Percentiles rank a stretch among this genome's conserved stretches.
phyloP scores from a whole-genome alignment of 92 coral and sea anemone species.

The Actinostola sp. region DNA sequence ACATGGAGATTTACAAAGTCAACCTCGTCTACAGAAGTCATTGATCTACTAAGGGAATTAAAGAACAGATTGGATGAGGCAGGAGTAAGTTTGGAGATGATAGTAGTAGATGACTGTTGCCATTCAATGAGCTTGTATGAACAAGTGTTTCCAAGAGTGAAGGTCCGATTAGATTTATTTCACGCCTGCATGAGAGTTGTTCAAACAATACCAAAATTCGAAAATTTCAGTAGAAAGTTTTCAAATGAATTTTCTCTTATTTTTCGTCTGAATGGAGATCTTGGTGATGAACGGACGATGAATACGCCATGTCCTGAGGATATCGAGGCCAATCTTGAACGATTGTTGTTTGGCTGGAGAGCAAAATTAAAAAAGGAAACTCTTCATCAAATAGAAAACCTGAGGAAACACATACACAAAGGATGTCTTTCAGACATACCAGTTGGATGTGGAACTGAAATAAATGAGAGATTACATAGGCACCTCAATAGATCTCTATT shows the following conservation, averaged over 20 bases:
- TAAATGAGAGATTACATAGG: constrained; percentile 66
- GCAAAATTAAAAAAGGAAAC: constrained; percentile 18
- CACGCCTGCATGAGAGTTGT: constrained; percentile 62
- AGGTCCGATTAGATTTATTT: constrained; percentile 43
- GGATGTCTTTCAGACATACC: constrained; percentile 75
- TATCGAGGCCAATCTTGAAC: constrained; percentile 64
- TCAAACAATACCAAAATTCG: constrained; percentile 45
- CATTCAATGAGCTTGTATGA: constrained; percentile 44
- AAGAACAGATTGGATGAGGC: constrained; percentile 45
- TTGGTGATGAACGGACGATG: constrained; percentile 42
- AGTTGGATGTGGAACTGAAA: constrained; percentile 71
- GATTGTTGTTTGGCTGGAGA: constrained; percentile 29
- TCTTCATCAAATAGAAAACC: constrained; percentile 47
- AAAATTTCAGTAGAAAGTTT: constrained; percentile 40
- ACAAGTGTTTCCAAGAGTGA: constrained; percentile 38
- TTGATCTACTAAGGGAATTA: constrained; percentile 45
- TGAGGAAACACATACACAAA: constrained; percentile 57
- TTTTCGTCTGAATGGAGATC: constrained; percentile 58
- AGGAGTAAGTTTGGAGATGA: constrained; percentile 59
- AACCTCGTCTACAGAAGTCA: constrained; percentile 61
- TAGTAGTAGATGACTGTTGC: constrained; percentile 78
- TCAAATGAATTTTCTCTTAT: constrained; percentile 62
- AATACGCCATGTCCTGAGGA: constrained; percentile 47
- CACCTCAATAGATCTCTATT: constrained; percentile 60
- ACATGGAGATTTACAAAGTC: constrained; percentile 63